phyloP scores from a whole-genome alignment of 2,797 vertebrate species.

The Gymnothorax javanicus region DNA sequence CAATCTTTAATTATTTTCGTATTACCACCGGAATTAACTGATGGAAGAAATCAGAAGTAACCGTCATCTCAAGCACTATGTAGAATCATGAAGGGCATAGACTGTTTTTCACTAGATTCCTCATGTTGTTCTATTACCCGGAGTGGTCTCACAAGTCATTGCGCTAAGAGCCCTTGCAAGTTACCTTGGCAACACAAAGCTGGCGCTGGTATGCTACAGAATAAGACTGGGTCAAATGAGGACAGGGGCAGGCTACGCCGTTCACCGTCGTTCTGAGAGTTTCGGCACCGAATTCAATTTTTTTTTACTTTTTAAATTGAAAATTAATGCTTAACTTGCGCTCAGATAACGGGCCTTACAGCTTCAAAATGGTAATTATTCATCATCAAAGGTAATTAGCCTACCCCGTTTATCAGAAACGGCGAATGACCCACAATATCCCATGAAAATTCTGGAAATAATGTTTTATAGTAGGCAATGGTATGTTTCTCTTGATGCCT shows the following conservation, averaged over 20 bases:
- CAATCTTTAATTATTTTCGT: too few relatives aligned
- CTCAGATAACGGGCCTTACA: neutral
- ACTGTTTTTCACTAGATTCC: neutral
- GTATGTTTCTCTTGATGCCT: too few relatives aligned
- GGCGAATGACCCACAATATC: too few relatives aligned
- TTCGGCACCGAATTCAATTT: neutral
- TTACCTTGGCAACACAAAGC: constrained; percentile 51
- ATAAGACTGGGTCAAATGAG: neutral
- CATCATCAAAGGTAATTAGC: too few relatives aligned
- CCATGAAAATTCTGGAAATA: too few relatives aligned
- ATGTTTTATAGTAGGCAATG: too few relatives aligned
- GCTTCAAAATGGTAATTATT: neutral
- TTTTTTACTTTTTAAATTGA: neutral
- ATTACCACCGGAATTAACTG: too few relatives aligned
- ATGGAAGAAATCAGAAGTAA: too few relatives aligned
- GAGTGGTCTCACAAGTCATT: constrained; percentile 30
- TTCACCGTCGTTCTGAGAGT: neutral
- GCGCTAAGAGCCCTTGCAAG: constrained; percentile 44
- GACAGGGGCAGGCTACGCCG: neutral
- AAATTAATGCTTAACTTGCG: too few relatives aligned
- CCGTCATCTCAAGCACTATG: too few relatives aligned
- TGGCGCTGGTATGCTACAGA: constrained; percentile 5
- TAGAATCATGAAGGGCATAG: neutral
- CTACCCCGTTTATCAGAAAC: too few relatives aligned
- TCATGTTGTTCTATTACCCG: too few relatives aligned